Evolutionary conservation across 2,797 vertebrate genomes (phyloP), one percentile per base, ranked within the genome.

Genomic region (Limosa lapponica): DNA sequence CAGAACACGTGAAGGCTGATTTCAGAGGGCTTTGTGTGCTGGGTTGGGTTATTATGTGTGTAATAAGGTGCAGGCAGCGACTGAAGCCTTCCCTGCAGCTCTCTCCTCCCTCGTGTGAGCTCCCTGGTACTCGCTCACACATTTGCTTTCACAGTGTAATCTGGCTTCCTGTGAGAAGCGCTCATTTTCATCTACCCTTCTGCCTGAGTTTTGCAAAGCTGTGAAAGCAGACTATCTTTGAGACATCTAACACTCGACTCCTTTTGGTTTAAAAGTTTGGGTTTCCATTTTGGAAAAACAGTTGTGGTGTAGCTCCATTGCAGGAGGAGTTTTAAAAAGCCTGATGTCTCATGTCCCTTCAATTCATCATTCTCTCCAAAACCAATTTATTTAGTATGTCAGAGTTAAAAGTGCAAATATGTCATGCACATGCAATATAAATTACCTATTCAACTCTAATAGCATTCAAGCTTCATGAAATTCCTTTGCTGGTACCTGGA

Each of bases 21-120:
- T 82, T 82, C 71, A 85, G 92, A 90, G 69, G 20, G 43, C 59
- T 95, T 82, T 93, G 52, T 75, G 80, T 44, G 23, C 92, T 28
- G 39, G 36, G 44, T 1, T 87, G 71, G 58, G 20, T 83, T 88
- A 54, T 91, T 81, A 44, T 9, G 34, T 24, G 72, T 65, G 61
- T 46, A 61, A 83, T 69, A 78, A 85, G 20, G 57, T 49, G 34
- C 57, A 61, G 34, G 69, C 61, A 93, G 54, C 6, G 25, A 64
- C 84, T 57, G 85, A 80, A 87, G 87, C 32, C 34, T 71, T 89
- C 93, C 64, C 82, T 89, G 71, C 64, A 93, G 89, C 72, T 44
- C 65, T 79, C 67, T 78, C 27, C 55, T 75, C 73, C 58, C 43
- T 90, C 1, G 0, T 34, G 36, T 61, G 90, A 86, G 57, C 20